Base-by-base conservation (phyloP, 2,113 vertebrate genomes). In the Albula glossodonta region DNA sequence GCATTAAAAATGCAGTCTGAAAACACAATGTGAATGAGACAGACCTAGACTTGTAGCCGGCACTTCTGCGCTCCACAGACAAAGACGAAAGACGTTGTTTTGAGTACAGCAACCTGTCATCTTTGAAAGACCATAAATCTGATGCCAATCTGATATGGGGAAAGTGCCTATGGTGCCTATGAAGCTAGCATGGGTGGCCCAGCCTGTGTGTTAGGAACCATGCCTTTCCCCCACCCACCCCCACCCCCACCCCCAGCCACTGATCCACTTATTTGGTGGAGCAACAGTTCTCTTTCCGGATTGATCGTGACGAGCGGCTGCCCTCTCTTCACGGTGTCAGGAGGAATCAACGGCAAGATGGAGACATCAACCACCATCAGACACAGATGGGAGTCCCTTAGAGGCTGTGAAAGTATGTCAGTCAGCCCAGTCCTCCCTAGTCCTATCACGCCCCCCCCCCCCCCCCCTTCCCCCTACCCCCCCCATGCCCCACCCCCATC, bases 351-450 rank as follows among this genome's bases (percentile, higher is more conserved):
- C n/a, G 22, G 4, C 22, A 22, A 5, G 8, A 53, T 53, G 17
- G 80, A 81, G 51, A 81, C 49, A 81, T 81, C 19, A 50, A 81
- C 80, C 50, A 51, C 17, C 49, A 50, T 48, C n/a, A 81, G 80
- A 81, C 80, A 81, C 80, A 53, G 80, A 2, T 81, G 50, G 50
- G 80, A 52, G 80, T 51, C 50, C 53, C 50, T 52, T 51, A 3
- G 80, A 50, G 10, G n/a, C 13, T 52, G 17, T 66, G 60, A 19
- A 2, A 19, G 17, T 22, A 15, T 19, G 22, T 66, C 22, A 19
- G 60, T 66, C 2, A 1, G 15, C 22, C 51, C 17, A 4, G 66
- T 7, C 5, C 66, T n/a, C 66, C 22, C 22, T 19, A 2, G 22
- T n/a, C 2, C 70, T 9, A 22, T 22, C 63, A 17, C 17, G 6